Evolutionary conservation across 2,797 vertebrate genomes (phyloP), one percentile per base, ranked within the genome.

Genomic region (Oreortyx pictus): DNA sequence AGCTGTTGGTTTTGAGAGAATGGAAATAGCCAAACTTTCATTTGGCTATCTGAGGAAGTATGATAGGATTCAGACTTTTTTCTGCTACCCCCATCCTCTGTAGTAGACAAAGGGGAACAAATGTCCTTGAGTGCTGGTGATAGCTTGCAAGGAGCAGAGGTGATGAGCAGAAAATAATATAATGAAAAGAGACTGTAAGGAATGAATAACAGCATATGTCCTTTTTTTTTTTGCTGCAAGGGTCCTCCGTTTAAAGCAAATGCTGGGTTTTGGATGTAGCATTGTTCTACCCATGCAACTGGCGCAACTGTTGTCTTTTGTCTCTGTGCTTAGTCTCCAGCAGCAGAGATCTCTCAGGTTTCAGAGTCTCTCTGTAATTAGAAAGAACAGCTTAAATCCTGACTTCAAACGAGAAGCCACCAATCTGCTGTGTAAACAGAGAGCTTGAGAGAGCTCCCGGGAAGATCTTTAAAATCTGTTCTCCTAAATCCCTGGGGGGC

Each of bases 341-440:
- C 83, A 86, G 92, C 85, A 66, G 93, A 94, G 50, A 90, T 90
- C 85, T 96, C 96, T 96, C 96, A 95, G 73, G 89, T 96, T 97
- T 96, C 96, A 94, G 93, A 93, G 86, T 71, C 78, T 93, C 89
- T 89, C 78, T 81, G 93, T 97, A 96, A 97, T 97, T 96, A 96
- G 94, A 94, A 96, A 95, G 92, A 96, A 85, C 89, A 94, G 94
- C 93, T 97, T 96, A 97, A 97, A 96, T 95, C 95, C 91, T 91
- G 92, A 95, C 93, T 96, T 95, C 93, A 96, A 97, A 97, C 54
- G 43, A 93, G 94, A 88, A 94, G 92, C 95, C 94, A 96, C 92
- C 96, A 95, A 96, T 97, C 96, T 97, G 94, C 95, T 97, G 86
- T 94, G 95, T 96, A 97, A 97, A 96, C 95, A 97, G 92, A 94